These are phyloP conservation scores for Nasua narica DNA, from an alignment of 2,797 vertebrate genomes.

Conservation along the genomic window DNA sequence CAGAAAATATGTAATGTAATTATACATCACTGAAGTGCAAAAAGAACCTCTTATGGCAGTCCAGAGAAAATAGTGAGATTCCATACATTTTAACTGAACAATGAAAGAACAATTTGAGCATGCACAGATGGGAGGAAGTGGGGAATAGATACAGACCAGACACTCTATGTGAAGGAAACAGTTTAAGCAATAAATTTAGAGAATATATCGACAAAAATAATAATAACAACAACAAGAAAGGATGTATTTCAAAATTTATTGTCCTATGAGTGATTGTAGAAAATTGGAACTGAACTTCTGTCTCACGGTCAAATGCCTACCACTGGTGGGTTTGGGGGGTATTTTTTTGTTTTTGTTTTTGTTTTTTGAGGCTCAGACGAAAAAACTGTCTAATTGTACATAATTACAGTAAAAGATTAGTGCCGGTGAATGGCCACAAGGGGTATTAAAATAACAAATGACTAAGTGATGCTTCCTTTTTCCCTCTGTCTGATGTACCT, in stretches of 20 bases:
- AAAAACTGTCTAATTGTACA: background rate
- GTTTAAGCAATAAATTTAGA: background rate
- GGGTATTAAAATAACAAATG: slow-evolving; percentile 8
- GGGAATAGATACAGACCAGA: background rate
- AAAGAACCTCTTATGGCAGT: background rate
- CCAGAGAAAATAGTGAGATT: background rate
- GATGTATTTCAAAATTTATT: background rate
- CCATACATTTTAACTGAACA: background rate
- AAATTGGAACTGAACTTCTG: background rate
- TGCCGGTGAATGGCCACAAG: slow-evolving; percentile 14
- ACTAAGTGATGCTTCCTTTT: background rate
- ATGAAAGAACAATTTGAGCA: background rate
- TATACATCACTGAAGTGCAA: background rate
- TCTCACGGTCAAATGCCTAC: background rate
- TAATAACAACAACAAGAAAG: background rate
- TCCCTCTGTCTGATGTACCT: background rate
- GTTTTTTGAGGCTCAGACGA: background rate
- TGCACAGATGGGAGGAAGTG: accelerated
- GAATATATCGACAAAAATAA: background rate
- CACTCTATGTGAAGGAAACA: background rate
- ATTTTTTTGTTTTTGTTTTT: background rate
- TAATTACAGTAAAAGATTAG: slow-evolving; percentile 55
- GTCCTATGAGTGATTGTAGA: background rate
- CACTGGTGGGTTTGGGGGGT: background rate
- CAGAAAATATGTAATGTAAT: background rate